Conservation (phyloP, 2,888 invertebrate genomes). For the Himalopsyche anomala region DNA sequence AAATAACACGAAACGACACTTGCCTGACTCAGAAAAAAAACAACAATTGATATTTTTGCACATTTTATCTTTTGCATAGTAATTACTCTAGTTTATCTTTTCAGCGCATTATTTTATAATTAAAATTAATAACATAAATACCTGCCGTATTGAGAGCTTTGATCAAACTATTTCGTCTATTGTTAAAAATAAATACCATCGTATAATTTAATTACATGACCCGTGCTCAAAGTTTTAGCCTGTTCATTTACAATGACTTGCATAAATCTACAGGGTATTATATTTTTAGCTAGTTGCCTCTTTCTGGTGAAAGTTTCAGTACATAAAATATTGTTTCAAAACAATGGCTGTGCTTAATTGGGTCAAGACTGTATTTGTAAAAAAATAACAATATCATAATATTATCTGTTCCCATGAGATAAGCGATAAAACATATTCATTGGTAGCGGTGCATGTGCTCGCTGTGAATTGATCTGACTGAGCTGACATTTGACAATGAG, state of each 20-base stretch:
- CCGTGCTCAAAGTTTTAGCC: not conserved
- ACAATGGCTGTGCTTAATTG: not conserved
- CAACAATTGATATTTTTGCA: no score
- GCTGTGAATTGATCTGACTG: not conserved
- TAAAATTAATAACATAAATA: no score
- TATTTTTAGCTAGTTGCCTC: not conserved
- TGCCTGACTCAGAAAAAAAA: no score
- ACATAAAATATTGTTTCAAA: constrained; percentile 15
- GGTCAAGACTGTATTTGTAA: constrained; percentile 20
- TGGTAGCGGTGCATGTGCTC: not conserved
- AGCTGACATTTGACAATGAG: not conserved
- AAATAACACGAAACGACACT: no score
- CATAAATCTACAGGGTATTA: not conserved
- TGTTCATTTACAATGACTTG: not conserved
- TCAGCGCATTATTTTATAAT: no score
- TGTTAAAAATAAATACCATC: not conserved
- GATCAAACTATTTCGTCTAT: not conserved
- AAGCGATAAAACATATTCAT: constrained; percentile 17
- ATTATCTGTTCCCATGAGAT: constrained; percentile 15
- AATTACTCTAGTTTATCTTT: no score
- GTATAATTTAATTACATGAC: not conserved
- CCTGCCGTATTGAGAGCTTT: not conserved
- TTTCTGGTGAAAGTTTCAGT: constrained; percentile 26
- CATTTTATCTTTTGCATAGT: no score
- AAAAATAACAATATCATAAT: constrained; percentile 30